Evolutionary conservation across 2,888 invertebrate genomes (phyloP).

Genomic region (Aquatica leii): DNA sequence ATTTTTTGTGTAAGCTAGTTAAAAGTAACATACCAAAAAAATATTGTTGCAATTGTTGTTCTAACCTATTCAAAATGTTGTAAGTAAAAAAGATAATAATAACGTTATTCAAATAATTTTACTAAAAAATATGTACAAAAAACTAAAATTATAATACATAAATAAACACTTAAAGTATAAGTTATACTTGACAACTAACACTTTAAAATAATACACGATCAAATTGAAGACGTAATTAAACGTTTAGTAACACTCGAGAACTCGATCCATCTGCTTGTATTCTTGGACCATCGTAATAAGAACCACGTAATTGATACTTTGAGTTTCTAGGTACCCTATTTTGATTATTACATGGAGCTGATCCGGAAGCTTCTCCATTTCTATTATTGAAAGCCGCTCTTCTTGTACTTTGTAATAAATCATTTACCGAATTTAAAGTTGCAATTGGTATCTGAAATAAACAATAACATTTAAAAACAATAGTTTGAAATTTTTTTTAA

Average conservation of each 20-base stretch:
- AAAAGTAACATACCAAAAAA: too few species aligned
- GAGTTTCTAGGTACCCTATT: slow-evolving; percentile 10
- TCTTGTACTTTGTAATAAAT: slow-evolving; percentile 55
- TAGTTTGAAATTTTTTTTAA: too few species aligned
- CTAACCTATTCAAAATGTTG: too few species aligned
- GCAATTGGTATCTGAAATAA: slow-evolving; percentile 56
- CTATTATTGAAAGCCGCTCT: slow-evolving; percentile 40
- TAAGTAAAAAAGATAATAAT: too few species aligned
- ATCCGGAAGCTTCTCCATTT: background rate
- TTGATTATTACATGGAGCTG: background rate
- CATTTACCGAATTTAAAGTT: slow-evolving; percentile 55
- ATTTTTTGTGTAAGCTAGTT: too few species aligned
- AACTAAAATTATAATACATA: too few species aligned
- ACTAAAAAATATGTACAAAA: too few species aligned
- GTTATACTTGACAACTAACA: background rate
- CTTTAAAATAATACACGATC: too few species aligned
- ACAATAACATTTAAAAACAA: background rate
- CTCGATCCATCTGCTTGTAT: slow-evolving; percentile 43
- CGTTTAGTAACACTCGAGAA: slow-evolving; percentile 41
- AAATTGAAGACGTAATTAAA: slow-evolving; percentile 27
- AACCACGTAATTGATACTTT: slow-evolving; percentile 9
- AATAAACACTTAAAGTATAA: background rate
- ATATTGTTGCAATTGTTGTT: too few species aligned
- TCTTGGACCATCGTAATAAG: slow-evolving; percentile 14
- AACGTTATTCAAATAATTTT: too few species aligned